phyloP scores from a whole-genome alignment of 2,113 vertebrate species.

The Peucedramus taeniatus region DNA sequence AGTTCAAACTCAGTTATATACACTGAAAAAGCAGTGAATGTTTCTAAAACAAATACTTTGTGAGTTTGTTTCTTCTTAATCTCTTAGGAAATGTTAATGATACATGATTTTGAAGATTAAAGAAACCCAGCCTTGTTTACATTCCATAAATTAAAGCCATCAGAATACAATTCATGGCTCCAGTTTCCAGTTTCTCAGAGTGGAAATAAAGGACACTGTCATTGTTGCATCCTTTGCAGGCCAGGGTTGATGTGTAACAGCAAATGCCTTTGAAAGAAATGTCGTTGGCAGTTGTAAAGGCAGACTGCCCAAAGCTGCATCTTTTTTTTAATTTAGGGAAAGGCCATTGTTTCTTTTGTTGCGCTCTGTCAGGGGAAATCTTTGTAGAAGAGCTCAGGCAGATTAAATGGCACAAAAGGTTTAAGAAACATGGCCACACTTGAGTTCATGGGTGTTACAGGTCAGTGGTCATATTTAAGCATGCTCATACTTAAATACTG shows the following conservation, averaged over 20 bases:
- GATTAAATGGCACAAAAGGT: slow-evolving; percentile 45
- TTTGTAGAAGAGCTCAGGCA: slow-evolving; percentile 26
- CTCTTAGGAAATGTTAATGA: not conserved
- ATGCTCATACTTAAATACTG: not conserved
- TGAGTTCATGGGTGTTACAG: not conserved
- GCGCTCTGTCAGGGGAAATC: slow-evolving; percentile 12
- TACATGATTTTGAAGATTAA: slow-evolving; percentile 31
- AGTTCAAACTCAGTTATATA: not conserved
- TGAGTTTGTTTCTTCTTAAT: not conserved
- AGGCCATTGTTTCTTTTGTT: slow-evolving; percentile 56
- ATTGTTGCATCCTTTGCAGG: slow-evolving; percentile 24
- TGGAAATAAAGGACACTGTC: not conserved
- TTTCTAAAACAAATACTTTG: not conserved
- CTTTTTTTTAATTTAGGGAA: slow-evolving; percentile 52
- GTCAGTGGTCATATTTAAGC: not conserved
- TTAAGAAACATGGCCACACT: not conserved
- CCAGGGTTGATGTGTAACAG: slow-evolving; percentile 44
- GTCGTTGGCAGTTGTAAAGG: slow-evolving; percentile 29
- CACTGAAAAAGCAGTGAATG: not conserved
- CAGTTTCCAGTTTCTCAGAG: slow-evolving; percentile 20
- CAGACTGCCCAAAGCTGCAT: not conserved
- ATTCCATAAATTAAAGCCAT: slow-evolving; percentile 42
- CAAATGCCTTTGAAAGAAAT: slow-evolving; percentile 57
- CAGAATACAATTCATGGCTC: not conserved
- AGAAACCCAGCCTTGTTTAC: slow-evolving; percentile 5